Conservation (phyloP, 2,888 invertebrate species). For the Eupithecia subumbrata region DNA sequence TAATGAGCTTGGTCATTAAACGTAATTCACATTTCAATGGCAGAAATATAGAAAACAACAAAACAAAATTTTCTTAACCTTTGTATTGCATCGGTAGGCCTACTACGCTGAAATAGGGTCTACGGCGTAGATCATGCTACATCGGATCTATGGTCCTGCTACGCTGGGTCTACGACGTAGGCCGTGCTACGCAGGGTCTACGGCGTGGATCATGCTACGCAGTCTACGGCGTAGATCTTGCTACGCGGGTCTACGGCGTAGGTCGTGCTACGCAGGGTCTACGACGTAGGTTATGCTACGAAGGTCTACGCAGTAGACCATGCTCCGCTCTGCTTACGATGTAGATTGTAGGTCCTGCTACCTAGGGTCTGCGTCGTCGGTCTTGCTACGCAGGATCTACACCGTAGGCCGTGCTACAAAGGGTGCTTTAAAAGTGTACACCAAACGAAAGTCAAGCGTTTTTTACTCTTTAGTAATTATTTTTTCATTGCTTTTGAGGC, state of each 20-base stretch:
- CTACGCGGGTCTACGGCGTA: neutral
- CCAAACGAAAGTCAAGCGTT: neutral
- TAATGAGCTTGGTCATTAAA: neutral
- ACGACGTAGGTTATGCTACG: neutral
- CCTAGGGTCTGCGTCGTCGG: neutral
- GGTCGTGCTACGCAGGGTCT: neutral
- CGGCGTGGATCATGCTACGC: neutral
- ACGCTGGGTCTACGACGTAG: neutral
- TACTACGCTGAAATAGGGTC: conserved; percentile 34
- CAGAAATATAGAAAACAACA: neutral
- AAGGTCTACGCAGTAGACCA: neutral
- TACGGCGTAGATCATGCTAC: conserved; percentile 11
- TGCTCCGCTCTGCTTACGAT: neutral
- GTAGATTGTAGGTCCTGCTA: neutral
- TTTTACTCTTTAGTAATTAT: neutral
- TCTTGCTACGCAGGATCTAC: neutral
- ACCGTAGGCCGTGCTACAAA: neutral
- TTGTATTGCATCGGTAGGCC: neutral
- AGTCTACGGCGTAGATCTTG: too few relatives aligned
- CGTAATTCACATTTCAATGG: neutral
- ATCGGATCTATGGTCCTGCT: neutral
- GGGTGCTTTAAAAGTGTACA: neutral
- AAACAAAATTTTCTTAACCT: neutral
- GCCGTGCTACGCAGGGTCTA: neutral
- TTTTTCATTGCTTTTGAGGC: neutral